Base-by-base conservation (phyloP, 1,140 invertebrate genomes). In the Periplaneta americana region DNA sequence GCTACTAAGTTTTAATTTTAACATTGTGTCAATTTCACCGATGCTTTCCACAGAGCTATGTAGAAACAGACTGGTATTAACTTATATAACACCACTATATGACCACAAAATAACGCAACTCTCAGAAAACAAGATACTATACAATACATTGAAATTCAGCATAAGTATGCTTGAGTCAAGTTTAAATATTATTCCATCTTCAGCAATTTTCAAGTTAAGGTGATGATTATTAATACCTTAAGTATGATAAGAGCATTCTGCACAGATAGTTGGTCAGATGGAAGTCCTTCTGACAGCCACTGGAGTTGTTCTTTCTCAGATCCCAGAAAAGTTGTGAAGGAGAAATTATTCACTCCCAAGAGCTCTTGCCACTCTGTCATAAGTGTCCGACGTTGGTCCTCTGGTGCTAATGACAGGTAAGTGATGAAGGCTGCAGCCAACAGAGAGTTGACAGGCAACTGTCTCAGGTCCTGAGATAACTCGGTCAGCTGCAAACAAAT, bases 201-300 rank as follows among this genome's bases (percentile, higher is more conserved):
- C n/a, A n/a, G n/a, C n/a, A n/a, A n/a, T n/a, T n/a, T n/a, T n/a
- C n/a, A n/a, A n/a, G n/a, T n/a, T n/a, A n/a, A n/a, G n/a, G n/a
- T 33, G 22, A 74, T 5, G 28, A 31, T 5, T 10, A 33, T 15
- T 36, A n/a, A 18, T 87, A 95, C 94, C 89, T 95, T 91, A 81
- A 94, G 88, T 83, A 97, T 93, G 48, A 96, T 92, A 17, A 96
- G 90, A 33, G 94, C 96, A 88, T 98, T 98, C 88, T 97, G 95
- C 79, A 95, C 87, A 28, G 95, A 95, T 13, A 96, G 88, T 75
- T 91, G 90, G 89, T 97, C 96, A 6, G 93, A 92, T 0, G 96
- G 94, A 4, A 99, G 88, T 1, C 97, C 96, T 85, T 97, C 94
- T 6, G 92, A 91, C 84, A 95, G 94, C 97, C 97, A 99, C 80